A percentile compares a stretch with the other conserved stretches of the same genome.
Conservation (phyloP, 2,113 vertebrate species). For the Pseudonaja textilis region DNA sequence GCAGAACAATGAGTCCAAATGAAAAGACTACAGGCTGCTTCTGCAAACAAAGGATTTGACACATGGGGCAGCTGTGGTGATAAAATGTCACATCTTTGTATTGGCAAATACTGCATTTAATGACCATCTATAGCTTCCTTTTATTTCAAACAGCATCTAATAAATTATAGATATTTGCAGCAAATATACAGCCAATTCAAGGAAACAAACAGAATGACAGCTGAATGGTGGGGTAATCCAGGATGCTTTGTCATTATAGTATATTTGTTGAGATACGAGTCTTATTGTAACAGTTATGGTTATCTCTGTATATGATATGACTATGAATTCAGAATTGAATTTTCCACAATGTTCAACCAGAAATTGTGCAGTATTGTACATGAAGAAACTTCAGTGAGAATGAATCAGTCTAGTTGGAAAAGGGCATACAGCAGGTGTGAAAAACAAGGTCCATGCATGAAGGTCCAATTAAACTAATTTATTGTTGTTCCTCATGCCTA, state of each 20-base stretch:
- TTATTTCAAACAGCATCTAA: neutral
- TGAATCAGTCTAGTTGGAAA: neutral
- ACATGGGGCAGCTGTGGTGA: neutral
- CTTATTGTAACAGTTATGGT: neutral
- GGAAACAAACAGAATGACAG: neutral
- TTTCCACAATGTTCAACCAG: neutral
- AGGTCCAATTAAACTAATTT: neutral
- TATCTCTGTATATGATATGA: neutral
- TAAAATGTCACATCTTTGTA: neutral
- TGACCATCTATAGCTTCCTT: neutral
- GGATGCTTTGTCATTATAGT: neutral
- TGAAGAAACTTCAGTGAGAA: neutral
- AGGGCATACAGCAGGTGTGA: neutral
- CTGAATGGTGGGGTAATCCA: neutral
- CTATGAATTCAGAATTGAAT: neutral
- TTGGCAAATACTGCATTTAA: neutral
- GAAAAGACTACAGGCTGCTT: neutral
- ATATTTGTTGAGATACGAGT: neutral
- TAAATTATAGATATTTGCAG: neutral
- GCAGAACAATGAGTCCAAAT: constrained; percentile 29
- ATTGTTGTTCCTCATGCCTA: neutral
- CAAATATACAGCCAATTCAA: neutral
- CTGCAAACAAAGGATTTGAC: neutral
- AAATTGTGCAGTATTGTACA: neutral
- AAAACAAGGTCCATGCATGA: neutral